Conservation (phyloP, 64 coral and sea anemone species). For the Actinia tenebrosa region DNA sequence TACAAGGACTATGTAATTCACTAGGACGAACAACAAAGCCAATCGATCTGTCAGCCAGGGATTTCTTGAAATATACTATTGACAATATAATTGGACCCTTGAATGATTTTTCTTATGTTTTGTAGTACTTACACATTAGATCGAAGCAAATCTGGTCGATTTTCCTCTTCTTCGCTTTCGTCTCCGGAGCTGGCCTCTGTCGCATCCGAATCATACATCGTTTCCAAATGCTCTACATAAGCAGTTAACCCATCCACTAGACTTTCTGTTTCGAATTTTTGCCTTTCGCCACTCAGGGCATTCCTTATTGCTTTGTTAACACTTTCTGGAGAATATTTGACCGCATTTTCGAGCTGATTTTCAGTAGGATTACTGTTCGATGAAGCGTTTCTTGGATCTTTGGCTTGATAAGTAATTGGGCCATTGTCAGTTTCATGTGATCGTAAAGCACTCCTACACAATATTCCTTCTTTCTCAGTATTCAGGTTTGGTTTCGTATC, state of each 20-base stretch:
- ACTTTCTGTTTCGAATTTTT: conserved; percentile 67
- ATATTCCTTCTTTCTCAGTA: background rate
- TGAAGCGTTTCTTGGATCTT: conserved; percentile 27
- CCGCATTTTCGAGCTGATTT: conserved; percentile 16
- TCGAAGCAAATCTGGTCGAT: conserved; percentile 49
- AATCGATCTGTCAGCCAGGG: background rate
- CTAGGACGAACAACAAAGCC: background rate
- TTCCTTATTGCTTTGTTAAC: conserved; percentile 34
- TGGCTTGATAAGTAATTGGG: conserved; percentile 25
- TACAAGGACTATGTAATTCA: background rate
- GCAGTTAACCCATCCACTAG: conserved; percentile 63
- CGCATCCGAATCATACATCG: conserved; percentile 80
- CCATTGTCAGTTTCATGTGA: conserved; percentile 30
- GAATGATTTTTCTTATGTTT: background rate
- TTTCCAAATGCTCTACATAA: conserved; percentile 84
- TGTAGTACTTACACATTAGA: conserved; percentile 67
- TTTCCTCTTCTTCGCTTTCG: conserved; percentile 84
- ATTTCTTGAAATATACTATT: background rate
- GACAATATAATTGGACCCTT: background rate
- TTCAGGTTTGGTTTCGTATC: background rate
- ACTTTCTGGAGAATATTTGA: conserved; percentile 40
- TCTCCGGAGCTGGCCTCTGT: conserved; percentile 85
- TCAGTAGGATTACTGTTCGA: conserved; percentile 25
- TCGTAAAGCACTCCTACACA: background rate
- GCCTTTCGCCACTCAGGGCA: conserved; percentile 40